phyloP scores from a whole-genome alignment of 2,888 invertebrate species.

The Ephialtes manifestator region DNA sequence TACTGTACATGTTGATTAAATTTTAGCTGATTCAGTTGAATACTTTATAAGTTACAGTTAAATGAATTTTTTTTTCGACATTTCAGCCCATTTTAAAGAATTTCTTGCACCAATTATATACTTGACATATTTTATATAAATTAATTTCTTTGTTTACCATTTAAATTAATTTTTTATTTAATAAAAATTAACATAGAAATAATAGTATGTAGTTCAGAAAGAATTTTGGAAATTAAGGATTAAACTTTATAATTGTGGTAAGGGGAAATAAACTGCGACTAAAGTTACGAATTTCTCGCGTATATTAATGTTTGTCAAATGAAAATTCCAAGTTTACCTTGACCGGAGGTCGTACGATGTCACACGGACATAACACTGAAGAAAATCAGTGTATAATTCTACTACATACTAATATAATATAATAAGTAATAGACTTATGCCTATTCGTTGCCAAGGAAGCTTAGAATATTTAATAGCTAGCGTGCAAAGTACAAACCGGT shows the following conservation, averaged over 20 bases:
- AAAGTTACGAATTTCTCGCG: neutral
- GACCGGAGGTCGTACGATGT: constrained; percentile 32
- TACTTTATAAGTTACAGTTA: too few species aligned
- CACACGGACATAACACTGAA: constrained; percentile 15
- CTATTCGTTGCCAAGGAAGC: constrained; percentile 55
- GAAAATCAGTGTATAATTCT: neutral
- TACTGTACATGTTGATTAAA: too few species aligned
- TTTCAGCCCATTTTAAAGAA: too few species aligned
- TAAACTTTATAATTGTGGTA: neutral
- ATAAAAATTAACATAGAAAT: too few species aligned
- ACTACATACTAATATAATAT: constrained; percentile 1
- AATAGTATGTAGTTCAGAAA: neutral
- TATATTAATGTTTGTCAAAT: constrained; percentile 30
- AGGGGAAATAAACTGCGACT: neutral
- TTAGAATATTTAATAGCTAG: constrained; percentile 58
- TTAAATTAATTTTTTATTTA: too few species aligned
- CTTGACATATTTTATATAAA: too few species aligned
- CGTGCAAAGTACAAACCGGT: constrained; percentile 66
- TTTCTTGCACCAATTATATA: too few species aligned
- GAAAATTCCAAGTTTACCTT: constrained; percentile 43
- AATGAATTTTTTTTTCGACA: too few species aligned
- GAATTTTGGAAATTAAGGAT: neutral
- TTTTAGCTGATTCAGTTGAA: too few species aligned
- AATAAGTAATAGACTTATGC: neutral
- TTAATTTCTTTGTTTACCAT: too few species aligned